These are phyloP conservation scores for Cyclopterus lumpus DNA, from an alignment of 2,797 vertebrate genomes.

Conservation along the genomic window DNA sequence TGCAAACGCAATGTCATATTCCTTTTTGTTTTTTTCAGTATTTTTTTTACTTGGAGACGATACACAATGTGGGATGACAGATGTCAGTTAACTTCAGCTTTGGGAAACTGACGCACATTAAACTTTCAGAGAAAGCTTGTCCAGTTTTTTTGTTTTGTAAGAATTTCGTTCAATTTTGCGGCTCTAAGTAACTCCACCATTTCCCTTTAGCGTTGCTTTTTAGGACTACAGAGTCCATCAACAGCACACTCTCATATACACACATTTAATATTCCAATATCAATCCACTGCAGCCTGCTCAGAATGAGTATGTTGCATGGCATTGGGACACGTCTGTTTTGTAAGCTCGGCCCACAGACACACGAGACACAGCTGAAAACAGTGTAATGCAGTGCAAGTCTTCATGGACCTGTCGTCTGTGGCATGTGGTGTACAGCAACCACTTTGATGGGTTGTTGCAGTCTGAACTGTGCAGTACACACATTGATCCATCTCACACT, in stretches of 20 bases:
- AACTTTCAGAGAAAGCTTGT: constrained; percentile 3
- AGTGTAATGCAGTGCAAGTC: constrained; percentile 17
- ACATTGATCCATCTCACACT: constrained; percentile 41
- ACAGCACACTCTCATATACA: constrained; percentile 1
- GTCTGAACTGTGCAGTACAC: constrained; percentile 28
- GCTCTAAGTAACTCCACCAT: not conserved
- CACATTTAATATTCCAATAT: not conserved
- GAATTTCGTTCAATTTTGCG: not conserved
- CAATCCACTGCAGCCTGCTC: not conserved
- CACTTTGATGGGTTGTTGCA: constrained; percentile 20
- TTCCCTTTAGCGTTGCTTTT: not conserved
- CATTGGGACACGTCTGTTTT: constrained; percentile 11
- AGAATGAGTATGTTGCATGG: not conserved
- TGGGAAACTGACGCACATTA: constrained; percentile 12
- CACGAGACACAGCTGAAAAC: constrained; percentile 8
- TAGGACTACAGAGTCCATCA: not conserved
- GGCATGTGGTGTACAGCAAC: constrained; percentile 31
- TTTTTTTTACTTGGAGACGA: not conserved
- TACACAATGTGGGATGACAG: not conserved
- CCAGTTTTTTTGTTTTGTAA: not conserved
- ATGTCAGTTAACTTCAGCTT: constrained; percentile 4
- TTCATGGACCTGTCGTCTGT: constrained; percentile 28
- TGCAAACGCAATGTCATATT: not conserved
- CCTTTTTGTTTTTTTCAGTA: not conserved
- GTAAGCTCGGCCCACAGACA: not conserved